Percentiles rank a stretch among this genome's conserved stretches.
phyloP scores from a whole-genome alignment of 2,113 vertebrate species.

The Paratilapia polleni region DNA sequence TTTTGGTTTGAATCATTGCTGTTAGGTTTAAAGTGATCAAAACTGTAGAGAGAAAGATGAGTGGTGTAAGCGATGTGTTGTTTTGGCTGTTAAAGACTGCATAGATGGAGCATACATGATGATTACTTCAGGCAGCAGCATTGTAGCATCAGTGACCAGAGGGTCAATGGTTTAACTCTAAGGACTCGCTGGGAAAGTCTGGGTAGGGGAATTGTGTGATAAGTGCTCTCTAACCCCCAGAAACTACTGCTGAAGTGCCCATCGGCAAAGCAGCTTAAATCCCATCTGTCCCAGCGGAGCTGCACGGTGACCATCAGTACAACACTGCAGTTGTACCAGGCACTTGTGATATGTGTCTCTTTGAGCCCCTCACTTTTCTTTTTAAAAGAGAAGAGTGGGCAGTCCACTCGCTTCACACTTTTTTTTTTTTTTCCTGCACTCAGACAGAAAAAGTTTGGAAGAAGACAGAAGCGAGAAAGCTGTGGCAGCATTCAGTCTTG shows the following conservation, averaged over 20 bases:
- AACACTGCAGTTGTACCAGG: constrained; percentile 43
- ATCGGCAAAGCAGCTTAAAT: constrained; percentile 72
- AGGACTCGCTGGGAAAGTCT: constrained; percentile 68
- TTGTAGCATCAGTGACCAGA: constrained; percentile 49
- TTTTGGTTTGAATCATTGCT: constrained; percentile 62
- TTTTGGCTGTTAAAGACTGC: constrained; percentile 56
- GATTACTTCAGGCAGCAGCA: constrained; percentile 57
- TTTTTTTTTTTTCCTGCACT: constrained; percentile 22
- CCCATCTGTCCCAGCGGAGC: constrained; percentile 70
- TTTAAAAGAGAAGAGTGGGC: constrained; percentile 49
- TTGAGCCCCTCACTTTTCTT: constrained; percentile 59
- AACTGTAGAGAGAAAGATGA: constrained; percentile 46
- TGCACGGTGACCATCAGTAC: constrained; percentile 44
- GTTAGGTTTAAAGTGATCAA: constrained; percentile 55
- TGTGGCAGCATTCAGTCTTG: constrained; percentile 46
- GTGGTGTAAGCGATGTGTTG: constrained; percentile 49
- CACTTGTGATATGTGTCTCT: constrained; percentile 63
- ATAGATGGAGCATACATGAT: constrained; percentile 32
- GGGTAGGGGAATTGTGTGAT: constrained; percentile 59
- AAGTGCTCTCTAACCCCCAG: constrained; percentile 67
- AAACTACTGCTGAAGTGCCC: constrained; percentile 71
- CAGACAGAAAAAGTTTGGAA: constrained; percentile 57
- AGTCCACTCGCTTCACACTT: constrained; percentile 52
- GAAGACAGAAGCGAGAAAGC: constrained; percentile 58
- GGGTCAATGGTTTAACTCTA: constrained; percentile 69